phyloP scores from a whole-genome alignment of 2,797 vertebrate genomes.

The Sebastolobus alascanus region DNA sequence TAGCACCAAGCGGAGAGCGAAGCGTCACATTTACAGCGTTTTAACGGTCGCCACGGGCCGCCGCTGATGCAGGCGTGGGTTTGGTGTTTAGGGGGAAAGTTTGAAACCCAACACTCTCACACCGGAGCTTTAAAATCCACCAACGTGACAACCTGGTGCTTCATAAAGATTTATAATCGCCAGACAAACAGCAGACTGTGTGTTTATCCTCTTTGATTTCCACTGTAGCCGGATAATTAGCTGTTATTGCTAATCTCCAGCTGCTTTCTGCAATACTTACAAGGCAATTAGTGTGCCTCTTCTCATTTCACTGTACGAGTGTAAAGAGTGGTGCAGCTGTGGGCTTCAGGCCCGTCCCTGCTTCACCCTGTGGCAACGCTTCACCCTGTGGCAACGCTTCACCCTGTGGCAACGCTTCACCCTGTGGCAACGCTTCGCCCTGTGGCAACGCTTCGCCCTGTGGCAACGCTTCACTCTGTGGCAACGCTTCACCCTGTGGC shows the following conservation, averaged over 20 bases:
- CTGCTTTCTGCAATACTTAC: slow-evolving; percentile 72
- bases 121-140: slow-evolving; percentile 51
- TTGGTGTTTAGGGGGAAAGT: background rate
- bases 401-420: no score
- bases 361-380: no score
- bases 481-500: no score
- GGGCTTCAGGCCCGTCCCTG: background rate
- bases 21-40: slow-evolving; percentile 25
- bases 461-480: no score
- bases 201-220: slow-evolving; percentile 71
- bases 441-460: no score
- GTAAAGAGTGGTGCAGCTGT: slow-evolving; percentile 33
- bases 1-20: slow-evolving; percentile 3
- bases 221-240: slow-evolving; percentile 62
- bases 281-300: slow-evolving; percentile 69
- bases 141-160: slow-evolving; percentile 44
- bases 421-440: no score
- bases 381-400: no score
- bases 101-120: slow-evolving; percentile 32
- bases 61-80: background rate
- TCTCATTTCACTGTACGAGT: slow-evolving; percentile 46
- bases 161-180: slow-evolving; percentile 57
- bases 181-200: slow-evolving; percentile 50
- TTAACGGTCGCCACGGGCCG: slow-evolving; percentile 31
- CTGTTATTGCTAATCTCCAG: slow-evolving; percentile 79